These are phyloP conservation scores for Spea hammondii DNA, from an alignment of 2,797 vertebrate genomes.

Conservation along the genomic window DNA sequence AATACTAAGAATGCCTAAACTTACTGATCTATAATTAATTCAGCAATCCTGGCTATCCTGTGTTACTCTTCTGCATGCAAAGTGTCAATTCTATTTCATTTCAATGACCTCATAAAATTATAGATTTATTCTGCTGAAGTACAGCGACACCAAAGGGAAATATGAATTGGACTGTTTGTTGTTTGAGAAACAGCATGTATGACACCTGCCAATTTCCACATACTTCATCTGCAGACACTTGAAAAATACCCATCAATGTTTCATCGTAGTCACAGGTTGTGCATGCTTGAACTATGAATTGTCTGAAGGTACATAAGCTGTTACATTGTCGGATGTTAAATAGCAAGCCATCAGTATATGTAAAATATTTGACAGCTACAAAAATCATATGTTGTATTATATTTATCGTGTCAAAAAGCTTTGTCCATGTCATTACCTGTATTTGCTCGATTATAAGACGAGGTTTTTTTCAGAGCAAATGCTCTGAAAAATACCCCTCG, in stretches of 20 bases:
- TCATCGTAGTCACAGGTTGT: slow-evolving; percentile 21
- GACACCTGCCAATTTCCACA: slow-evolving; percentile 31
- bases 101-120: slow-evolving; percentile 47
- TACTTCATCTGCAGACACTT: slow-evolving; percentile 14
- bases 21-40: slow-evolving; percentile 46
- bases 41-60: slow-evolving; percentile 32
- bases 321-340: slow-evolving; percentile 28
- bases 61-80: slow-evolving; percentile 33
- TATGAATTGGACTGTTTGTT: slow-evolving; percentile 27
- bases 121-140: slow-evolving; percentile 45
- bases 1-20: slow-evolving; percentile 21
- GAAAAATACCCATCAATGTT: slow-evolving; percentile 24
- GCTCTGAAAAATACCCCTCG: no score
- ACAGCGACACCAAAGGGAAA: slow-evolving; percentile 38
- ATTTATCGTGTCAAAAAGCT: slow-evolving; percentile 14
- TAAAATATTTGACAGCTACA: no score
- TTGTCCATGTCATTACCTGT: neutral
- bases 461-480: no score
- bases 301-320: slow-evolving; percentile 21
- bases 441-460: no score
- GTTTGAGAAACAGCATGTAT: slow-evolving; percentile 27
- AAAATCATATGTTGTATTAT: neutral
- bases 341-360: slow-evolving; percentile 4
- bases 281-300: slow-evolving; percentile 17
- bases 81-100: slow-evolving; percentile 51